A percentile compares a stretch with the other conserved stretches of the same genome.
Conservation (phyloP, 1,140 invertebrate genomes). For the Mercenaria mercenaria region DNA sequence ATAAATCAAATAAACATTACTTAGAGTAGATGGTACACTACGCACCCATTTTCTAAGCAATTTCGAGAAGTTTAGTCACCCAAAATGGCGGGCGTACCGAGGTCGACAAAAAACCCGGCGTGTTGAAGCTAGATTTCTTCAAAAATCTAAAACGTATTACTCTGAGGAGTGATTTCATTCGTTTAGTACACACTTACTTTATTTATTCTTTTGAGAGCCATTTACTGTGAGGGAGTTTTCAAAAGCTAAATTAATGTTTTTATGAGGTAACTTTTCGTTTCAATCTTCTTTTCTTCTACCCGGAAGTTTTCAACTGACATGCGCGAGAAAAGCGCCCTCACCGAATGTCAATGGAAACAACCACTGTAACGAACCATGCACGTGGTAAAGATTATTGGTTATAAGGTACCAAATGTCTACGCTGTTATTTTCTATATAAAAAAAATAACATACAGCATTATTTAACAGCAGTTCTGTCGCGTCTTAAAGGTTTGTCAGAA, state of each 20-base stretch:
- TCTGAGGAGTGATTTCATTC: background rate
- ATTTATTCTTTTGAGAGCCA: slow-evolving; percentile 76
- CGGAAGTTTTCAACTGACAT: slow-evolving; percentile 44
- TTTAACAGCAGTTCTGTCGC: too few relatives aligned
- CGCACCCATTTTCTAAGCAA: background rate
- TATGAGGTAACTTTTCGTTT: slow-evolving; percentile 31
- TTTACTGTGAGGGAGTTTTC: slow-evolving; percentile 28
- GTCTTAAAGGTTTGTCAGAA: too few relatives aligned
- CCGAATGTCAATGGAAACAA: slow-evolving; percentile 32
- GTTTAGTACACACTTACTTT: slow-evolving; percentile 61
- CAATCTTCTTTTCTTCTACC: slow-evolving; percentile 20
- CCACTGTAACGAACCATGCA: background rate
- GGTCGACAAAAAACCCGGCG: slow-evolving; percentile 41
- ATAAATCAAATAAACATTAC: too few relatives aligned
- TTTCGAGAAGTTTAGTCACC: slow-evolving; percentile 33
- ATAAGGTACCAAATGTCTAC: too few relatives aligned
- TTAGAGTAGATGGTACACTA: too few relatives aligned
- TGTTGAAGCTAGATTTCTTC: background rate
- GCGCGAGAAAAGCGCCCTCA: slow-evolving; percentile 19
- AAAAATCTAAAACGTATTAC: background rate
- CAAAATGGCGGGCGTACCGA: slow-evolving; percentile 61
- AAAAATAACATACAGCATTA: too few relatives aligned
- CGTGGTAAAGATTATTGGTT: too few relatives aligned
- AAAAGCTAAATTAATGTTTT: background rate
- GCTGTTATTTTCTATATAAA: too few relatives aligned